phyloP scores from a whole-genome alignment of 1,140 invertebrate species.

The Berghia stephanieae region DNA sequence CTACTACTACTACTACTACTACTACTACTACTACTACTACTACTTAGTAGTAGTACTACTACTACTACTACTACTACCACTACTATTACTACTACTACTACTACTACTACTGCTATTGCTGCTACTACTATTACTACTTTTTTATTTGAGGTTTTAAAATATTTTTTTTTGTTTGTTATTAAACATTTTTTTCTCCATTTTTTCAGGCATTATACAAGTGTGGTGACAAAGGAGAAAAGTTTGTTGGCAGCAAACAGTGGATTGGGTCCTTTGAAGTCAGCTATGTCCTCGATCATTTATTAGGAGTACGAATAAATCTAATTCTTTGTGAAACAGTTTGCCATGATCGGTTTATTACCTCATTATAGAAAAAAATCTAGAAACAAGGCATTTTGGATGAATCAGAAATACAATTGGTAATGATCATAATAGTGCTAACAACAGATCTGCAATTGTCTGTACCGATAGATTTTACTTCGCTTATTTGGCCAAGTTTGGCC shows the following conservation, averaged over 20 bases:
- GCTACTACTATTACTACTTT: neutral
- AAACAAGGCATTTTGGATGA: too few relatives aligned
- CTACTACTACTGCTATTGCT: neutral
- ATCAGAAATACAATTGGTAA: too few relatives aligned
- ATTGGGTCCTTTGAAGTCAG: slow-evolving; percentile 98
- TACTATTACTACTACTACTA: neutral
- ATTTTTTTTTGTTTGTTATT: neutral
- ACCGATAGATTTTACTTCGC: too few relatives aligned
- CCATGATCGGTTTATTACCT: neutral
- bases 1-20: neutral
- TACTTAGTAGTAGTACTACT: neutral
- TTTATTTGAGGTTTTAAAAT: too few relatives aligned
- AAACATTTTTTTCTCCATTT: neutral
- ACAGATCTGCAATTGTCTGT: too few relatives aligned
- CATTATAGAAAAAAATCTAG: too few relatives aligned
- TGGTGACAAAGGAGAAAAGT: slow-evolving; percentile 88
- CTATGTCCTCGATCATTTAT: slow-evolving; percentile 86
- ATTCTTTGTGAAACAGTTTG: neutral
- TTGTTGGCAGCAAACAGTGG: slow-evolving; percentile 93
- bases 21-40: neutral
- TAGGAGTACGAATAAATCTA: slow-evolving; percentile 64
- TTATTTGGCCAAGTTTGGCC: too few relatives aligned
- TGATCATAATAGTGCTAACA: too few relatives aligned
- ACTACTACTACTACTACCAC: neutral
- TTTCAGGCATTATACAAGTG: slow-evolving; percentile 84